phyloP scores from a whole-genome alignment of 2,113 vertebrate species.

The Protobothrops flavoviridis region DNA sequence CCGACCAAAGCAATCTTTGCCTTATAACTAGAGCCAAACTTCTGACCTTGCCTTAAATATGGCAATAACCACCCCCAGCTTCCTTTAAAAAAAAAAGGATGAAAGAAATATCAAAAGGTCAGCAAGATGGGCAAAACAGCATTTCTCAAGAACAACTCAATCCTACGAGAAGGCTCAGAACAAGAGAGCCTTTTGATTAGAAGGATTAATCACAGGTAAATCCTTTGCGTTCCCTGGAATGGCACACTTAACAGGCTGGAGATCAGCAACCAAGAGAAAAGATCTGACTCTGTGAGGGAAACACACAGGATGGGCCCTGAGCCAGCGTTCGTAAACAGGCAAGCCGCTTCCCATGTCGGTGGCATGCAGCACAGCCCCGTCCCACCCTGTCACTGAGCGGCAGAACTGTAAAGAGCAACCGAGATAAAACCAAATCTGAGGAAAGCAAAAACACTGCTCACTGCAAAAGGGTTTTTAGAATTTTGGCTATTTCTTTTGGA shows the following conservation, averaged over 20 bases:
- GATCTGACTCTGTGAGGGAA: fast-evolving
- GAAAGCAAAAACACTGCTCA: background rate
- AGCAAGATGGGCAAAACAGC: background rate
- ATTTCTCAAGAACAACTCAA: background rate
- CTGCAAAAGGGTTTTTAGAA: background rate
- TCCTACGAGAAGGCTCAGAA: background rate
- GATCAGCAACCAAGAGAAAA: background rate
- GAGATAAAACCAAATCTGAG: background rate
- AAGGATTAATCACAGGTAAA: background rate
- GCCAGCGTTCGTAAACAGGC: background rate
- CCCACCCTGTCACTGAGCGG: background rate
- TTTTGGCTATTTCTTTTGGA: background rate
- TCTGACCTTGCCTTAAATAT: background rate
- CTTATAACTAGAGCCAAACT: background rate
- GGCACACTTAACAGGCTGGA: background rate
- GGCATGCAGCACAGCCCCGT: background rate
- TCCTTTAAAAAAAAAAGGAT: background rate
- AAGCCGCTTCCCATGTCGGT: fast-evolving
- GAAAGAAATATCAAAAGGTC: background rate
- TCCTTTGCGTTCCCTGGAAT: background rate
- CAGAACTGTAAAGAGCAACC: background rate
- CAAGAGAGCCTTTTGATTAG: no score
- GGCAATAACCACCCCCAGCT: background rate
- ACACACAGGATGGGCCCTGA: fast-evolving
- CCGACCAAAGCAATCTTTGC: background rate